phyloP scores from a whole-genome alignment of 2,888 invertebrate species.

The Cordilura impudica region DNA sequence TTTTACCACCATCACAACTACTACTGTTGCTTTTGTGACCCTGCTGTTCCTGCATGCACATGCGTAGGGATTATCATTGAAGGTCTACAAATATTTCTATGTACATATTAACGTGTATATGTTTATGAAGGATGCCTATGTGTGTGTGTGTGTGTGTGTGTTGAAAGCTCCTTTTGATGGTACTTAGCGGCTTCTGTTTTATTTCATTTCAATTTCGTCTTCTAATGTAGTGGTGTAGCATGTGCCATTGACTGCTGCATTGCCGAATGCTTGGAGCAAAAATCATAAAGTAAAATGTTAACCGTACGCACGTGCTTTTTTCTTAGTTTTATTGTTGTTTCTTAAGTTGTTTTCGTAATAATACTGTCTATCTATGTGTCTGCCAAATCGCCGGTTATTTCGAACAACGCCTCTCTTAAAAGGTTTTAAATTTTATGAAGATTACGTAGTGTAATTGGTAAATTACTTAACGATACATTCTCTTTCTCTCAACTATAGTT shows the following conservation, averaged over 20 bases:
- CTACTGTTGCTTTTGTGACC: conserved; percentile 24
- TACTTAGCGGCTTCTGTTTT: conserved; percentile 42
- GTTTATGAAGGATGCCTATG: conserved; percentile 27
- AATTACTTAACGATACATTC: no score
- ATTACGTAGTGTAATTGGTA: background rate
- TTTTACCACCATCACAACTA: conserved; percentile 1
- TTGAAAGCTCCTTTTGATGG: conserved; percentile 42
- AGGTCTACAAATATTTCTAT: background rate
- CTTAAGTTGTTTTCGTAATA: background rate
- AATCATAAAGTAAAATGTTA: conserved; percentile 57
- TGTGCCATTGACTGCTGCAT: conserved; percentile 44
- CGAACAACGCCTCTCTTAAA: conserved; percentile 36
- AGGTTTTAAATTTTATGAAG: conserved; percentile 30
- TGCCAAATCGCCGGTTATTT: background rate
- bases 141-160: background rate
- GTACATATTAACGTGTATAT: background rate
- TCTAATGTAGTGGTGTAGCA: conserved; percentile 1
- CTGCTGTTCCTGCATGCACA: conserved; percentile 39
- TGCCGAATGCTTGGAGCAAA: conserved; percentile 35
- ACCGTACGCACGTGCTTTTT: conserved; percentile 58
- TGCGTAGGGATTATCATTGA: conserved; percentile 56
- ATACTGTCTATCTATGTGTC: conserved; percentile 19
- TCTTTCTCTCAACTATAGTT: no score
- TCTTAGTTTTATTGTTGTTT: conserved; percentile 13
- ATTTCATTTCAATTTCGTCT: conserved; percentile 18